phyloP scores from a whole-genome alignment of 2,797 vertebrate genomes.

The Tragopan temminckii region DNA sequence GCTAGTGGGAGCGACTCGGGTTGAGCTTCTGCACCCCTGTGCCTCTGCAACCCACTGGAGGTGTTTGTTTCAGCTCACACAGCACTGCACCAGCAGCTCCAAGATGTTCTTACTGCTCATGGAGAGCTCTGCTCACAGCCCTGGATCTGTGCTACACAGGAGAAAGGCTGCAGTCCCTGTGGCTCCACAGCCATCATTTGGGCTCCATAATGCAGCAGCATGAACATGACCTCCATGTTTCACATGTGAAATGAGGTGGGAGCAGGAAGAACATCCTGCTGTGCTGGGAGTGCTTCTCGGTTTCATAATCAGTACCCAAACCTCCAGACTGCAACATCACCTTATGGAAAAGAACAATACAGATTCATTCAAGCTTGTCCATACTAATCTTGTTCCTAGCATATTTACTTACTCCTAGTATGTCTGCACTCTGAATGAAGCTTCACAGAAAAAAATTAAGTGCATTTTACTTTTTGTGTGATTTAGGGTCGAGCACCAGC shows the following conservation, averaged over 20 bases:
- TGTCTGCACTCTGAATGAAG: background rate
- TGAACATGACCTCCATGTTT: background rate
- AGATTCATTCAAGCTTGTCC: background rate
- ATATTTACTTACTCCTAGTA: background rate
- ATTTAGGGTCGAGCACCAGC: background rate
- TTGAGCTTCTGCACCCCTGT: background rate
- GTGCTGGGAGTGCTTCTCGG: background rate
- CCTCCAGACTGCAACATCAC: rapidly evolving
- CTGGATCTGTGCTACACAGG: background rate
- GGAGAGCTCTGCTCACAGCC: background rate
- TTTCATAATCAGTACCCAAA: background rate
- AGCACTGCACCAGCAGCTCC: background rate
- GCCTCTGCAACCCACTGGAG: background rate
- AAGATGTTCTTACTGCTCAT: background rate
- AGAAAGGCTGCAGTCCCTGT: background rate
- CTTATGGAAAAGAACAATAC: background rate
- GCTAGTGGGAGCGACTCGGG: background rate
- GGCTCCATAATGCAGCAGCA: background rate
- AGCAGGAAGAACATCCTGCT: background rate
- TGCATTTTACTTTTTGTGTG: background rate
- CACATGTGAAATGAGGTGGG: background rate
- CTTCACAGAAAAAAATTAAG: background rate
- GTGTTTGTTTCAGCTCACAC: background rate
- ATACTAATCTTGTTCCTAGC: background rate
- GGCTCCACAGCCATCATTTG: background rate